A percentile compares a stretch with the other conserved stretches of the same genome.
Conservation (phyloP, 1,140 invertebrate genomes). For the Orius laevigatus region DNA sequence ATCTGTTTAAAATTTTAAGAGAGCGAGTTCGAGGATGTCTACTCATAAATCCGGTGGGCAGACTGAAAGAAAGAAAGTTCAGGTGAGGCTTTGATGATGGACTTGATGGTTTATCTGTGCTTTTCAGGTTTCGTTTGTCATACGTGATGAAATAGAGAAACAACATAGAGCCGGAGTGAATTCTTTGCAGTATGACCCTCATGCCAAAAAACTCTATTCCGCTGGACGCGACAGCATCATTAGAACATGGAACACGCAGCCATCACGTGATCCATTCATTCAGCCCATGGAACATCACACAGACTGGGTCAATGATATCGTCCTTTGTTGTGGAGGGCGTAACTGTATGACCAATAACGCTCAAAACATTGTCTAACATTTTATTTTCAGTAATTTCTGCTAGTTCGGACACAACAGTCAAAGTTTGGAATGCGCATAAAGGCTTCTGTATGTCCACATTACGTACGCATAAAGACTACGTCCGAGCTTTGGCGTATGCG, state of each 20-base stretch:
- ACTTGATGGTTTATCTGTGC: not conserved
- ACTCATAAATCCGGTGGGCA: constrained; percentile 20
- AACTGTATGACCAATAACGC: constrained; percentile 48
- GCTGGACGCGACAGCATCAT: constrained; percentile 98
- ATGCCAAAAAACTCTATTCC: constrained; percentile 78
- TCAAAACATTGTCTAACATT: constrained; percentile 14
- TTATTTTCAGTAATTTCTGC: constrained; percentile 82
- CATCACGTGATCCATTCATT: constrained; percentile 65
- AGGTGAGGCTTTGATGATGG: constrained; percentile 15
- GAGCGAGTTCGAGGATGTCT: constrained; percentile 12
- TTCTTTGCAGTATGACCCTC: constrained; percentile 82
- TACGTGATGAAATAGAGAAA: constrained; percentile 88
- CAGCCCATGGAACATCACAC: constrained; percentile 97
- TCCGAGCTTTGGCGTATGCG: constrained; percentile 96
- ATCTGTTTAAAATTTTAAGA: not conserved
- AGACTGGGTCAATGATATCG: constrained; percentile 99
- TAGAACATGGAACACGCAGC: constrained; percentile 72
- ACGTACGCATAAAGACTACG: constrained; percentile 96
- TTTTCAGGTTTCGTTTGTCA: constrained; percentile 86
- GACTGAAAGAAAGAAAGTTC: constrained; percentile 20
- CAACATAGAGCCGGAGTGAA: constrained; percentile 91
- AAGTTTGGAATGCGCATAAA: constrained; percentile 99
- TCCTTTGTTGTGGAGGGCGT: constrained; percentile 89
- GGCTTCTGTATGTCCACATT: constrained; percentile 98
- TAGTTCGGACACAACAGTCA: constrained; percentile 97